Evolutionary conservation across 2,888 invertebrate species (phyloP).

Genomic region (Mimas tiliae): DNA sequence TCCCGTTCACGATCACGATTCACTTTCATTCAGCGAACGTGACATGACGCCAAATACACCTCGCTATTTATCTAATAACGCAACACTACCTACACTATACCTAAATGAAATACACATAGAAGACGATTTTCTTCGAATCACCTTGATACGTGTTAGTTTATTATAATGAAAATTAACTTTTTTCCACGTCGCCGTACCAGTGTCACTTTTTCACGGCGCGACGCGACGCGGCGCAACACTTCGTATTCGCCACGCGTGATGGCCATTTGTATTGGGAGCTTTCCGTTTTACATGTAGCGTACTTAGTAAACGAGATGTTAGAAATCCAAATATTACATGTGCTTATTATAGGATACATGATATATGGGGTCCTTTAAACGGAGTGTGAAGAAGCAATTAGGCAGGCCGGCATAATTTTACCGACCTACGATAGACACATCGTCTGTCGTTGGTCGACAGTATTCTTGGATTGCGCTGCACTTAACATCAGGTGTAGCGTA

Average conservation of each 20-base stretch:
- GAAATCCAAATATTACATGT: slow-evolving; percentile 7
- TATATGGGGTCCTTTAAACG: too few species aligned
- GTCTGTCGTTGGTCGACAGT: too few species aligned
- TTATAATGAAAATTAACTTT: slow-evolving; percentile 50
- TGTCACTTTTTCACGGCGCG: slow-evolving; percentile 38
- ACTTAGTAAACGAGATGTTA: slow-evolving; percentile 33
- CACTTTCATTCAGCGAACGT: slow-evolving; percentile 65
- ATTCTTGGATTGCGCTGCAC: too few species aligned
- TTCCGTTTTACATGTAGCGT: slow-evolving; percentile 52
- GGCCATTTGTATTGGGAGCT: slow-evolving; percentile 53
- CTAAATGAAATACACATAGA: slow-evolving; percentile 30
- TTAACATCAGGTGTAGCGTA: too few species aligned
- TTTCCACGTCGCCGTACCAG: slow-evolving; percentile 45
- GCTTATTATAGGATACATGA: neutral
- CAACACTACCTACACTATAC: slow-evolving; percentile 35
- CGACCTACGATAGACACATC: too few species aligned
- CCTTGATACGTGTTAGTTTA: slow-evolving; percentile 36
- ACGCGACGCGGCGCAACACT: slow-evolving; percentile 36
- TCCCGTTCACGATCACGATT: slow-evolving; percentile 60
- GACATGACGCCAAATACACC: slow-evolving; percentile 64
- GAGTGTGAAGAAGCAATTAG: too few species aligned
- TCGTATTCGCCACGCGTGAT: slow-evolving; percentile 56
- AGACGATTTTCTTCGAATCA: slow-evolving; percentile 24
- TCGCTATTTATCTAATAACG: slow-evolving; percentile 66
- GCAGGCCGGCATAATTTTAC: too few species aligned